Evolutionary conservation across 1,140 invertebrate genomes (phyloP).

Genomic region (Telenomus remus): DNA sequence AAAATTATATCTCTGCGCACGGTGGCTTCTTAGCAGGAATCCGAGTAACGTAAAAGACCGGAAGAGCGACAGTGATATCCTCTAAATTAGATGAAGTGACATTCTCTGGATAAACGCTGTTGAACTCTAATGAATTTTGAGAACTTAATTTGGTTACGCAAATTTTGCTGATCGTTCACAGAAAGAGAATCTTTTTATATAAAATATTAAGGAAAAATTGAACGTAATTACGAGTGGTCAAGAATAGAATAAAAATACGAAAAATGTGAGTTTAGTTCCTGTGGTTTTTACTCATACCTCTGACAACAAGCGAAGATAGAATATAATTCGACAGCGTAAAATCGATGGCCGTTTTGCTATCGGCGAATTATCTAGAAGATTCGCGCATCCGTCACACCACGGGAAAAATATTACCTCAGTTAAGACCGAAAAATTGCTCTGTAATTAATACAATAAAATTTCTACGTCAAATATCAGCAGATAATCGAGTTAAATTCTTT

Average conservation of each 20-base stretch:
- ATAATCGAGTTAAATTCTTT: slow-evolving; percentile 11
- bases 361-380: slow-evolving; percentile 27
- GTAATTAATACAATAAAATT: slow-evolving; percentile 52
- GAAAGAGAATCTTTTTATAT: no score
- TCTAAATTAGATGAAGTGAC: not conserved
- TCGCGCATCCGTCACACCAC: slow-evolving; percentile 32
- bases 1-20: no score
- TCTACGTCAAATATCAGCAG: slow-evolving; percentile 48
- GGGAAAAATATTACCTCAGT: slow-evolving; percentile 30
- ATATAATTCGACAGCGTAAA: slow-evolving; percentile 32
- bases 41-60: not conserved
- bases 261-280: no score
- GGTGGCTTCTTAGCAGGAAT: no score
- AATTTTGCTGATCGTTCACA: slow-evolving; percentile 17
- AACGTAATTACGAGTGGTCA: no score
- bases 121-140: slow-evolving; percentile 1
- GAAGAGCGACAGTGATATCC: not conserved
- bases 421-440: slow-evolving; percentile 33
- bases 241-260: slow-evolving; percentile 1
- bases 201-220: no score
- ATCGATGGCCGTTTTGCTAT: slow-evolving; percentile 47
- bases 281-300: no score
- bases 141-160: slow-evolving; percentile 30
- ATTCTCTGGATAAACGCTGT: slow-evolving; percentile 9
- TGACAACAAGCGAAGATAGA: not conserved